Conservation (phyloP, 2,797 vertebrate species). For the Poliocrania exsul region DNA sequence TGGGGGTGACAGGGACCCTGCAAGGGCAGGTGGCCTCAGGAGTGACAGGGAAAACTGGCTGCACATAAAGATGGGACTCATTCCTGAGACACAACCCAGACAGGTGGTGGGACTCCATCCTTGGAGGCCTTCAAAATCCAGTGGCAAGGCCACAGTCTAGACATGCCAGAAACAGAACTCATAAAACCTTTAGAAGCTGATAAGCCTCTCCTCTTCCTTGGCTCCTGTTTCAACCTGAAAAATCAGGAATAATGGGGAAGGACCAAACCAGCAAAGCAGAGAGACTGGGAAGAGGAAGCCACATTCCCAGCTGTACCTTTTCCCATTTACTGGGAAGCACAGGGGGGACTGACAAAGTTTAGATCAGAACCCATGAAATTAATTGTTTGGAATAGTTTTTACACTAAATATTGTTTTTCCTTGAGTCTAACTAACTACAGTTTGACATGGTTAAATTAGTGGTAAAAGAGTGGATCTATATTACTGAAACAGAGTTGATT, state of each 20-base stretch:
- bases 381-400: not conserved
- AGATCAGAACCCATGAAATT: not conserved
- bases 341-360: not conserved
- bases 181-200: not conserved
- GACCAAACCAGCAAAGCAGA: not conserved
- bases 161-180: not conserved
- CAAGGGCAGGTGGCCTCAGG: not conserved
- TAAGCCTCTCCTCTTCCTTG: not conserved
- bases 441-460: not conserved
- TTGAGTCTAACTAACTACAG: not conserved
- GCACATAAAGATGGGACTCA: not conserved
- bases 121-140: not conserved
- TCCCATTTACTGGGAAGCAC: not conserved
- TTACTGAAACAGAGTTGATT: not conserved
- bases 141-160: not conserved
- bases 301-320: not conserved
- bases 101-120: not conserved
- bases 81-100: not conserved
- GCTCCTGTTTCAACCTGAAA: not conserved
- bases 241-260: not conserved
- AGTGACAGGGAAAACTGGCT: fast-evolving
- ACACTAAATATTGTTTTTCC: not conserved
- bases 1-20: not conserved
- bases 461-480: not conserved
- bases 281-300: not conserved